Percentiles rank a stretch among this genome's conserved stretches.
These are phyloP conservation scores for Okamejei kenojei DNA, from an alignment of 2,797 vertebrate genomes.

Conservation along the genomic window DNA sequence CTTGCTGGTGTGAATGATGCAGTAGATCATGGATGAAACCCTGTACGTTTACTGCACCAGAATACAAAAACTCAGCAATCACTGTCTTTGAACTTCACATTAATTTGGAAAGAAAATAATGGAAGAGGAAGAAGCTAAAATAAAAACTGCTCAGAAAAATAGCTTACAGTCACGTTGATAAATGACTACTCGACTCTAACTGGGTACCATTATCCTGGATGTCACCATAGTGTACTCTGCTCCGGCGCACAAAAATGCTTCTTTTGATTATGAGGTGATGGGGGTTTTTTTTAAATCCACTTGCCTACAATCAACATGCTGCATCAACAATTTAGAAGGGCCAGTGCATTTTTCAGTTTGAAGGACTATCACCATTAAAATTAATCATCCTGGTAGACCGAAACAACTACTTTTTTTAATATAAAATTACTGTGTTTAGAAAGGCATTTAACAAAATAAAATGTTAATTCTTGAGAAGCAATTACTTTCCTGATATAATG, in stretches of 20 bases:
- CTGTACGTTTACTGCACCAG: neutral
- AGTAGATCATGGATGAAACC: neutral
- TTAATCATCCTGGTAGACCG: neutral
- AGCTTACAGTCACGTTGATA: neutral
- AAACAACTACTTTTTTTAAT: too few species aligned
- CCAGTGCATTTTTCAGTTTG: neutral
- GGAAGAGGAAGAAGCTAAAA: slow-evolving; percentile 13
- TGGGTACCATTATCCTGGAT: neutral
- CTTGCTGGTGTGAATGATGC: neutral
- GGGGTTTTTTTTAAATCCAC: too few species aligned
- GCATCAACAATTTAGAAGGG: neutral
- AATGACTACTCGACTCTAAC: neutral
- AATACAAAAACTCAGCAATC: slow-evolving; percentile 30
- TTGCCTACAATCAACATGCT: slow-evolving; percentile 13
- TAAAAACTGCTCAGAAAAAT: slow-evolving; percentile 1
- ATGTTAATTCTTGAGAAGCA: neutral
- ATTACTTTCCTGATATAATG: neutral
- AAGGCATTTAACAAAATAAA: neutral
- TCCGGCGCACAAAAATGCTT: neutral
- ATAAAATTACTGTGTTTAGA: neutral
- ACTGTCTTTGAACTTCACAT: neutral
- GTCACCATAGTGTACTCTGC: neutral
- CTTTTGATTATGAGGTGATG: neutral
- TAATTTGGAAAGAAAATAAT: slow-evolving; percentile 22
- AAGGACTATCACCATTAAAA: neutral